Conservation (phyloP, 1,140 invertebrate genomes). For the Heliconius eleuchia region DNA sequence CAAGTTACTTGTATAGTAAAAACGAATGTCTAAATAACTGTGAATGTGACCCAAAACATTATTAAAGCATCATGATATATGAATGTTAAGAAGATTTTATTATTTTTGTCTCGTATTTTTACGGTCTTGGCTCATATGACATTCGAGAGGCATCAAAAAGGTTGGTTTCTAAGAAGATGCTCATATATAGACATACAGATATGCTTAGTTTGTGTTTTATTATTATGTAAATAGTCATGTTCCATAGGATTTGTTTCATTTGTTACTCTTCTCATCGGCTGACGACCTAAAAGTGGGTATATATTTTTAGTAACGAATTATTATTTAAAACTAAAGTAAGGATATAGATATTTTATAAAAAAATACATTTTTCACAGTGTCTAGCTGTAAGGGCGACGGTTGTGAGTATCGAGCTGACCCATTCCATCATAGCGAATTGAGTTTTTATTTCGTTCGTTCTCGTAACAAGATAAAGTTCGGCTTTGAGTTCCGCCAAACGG, state of each 20-base stretch:
- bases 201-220: background rate
- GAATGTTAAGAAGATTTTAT: conserved; percentile 8
- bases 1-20: background rate
- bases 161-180: background rate
- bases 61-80: background rate
- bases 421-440: too few species aligned
- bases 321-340: too few species aligned
- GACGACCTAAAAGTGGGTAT: background rate
- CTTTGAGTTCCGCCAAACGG: too few species aligned
- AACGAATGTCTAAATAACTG: background rate
- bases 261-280: background rate
- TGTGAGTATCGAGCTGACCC: too few species aligned
- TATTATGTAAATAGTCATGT: background rate
- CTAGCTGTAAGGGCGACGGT: too few species aligned
- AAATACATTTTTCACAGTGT: too few species aligned
- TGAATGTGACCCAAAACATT: conserved; percentile 10
- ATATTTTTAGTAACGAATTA: too few species aligned
- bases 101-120: conserved; percentile 12
- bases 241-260: background rate
- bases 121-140: background rate
- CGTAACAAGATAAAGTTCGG: too few species aligned
- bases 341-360: too few species aligned
- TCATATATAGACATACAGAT: background rate
- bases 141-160: conserved; percentile 8
- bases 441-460: too few species aligned